Evolutionary conservation across 1,140 invertebrate species (phyloP).

Genomic region (Ditylenchus dipsaci): DNA sequence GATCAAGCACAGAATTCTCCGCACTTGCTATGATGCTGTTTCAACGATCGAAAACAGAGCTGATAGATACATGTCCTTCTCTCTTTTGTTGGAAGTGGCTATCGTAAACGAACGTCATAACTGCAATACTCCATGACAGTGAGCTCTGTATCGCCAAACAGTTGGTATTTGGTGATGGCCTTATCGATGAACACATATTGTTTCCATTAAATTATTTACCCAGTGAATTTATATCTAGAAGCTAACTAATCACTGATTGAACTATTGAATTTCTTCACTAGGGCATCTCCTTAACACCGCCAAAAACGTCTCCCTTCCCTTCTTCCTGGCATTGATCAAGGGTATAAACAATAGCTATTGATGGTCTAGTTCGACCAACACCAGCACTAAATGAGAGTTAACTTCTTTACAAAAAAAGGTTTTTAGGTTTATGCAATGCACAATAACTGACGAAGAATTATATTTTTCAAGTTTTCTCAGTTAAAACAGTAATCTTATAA

Average conservation of each 20-base stretch:
- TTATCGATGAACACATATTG: conserved; percentile 96
- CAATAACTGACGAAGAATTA: conserved; percentile 48
- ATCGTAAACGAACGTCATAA: conserved; percentile 64
- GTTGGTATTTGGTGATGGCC: conserved; percentile 83
- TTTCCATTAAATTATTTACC: conserved; percentile 67
- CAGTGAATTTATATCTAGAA: conserved; percentile 17
- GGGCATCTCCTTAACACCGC: conserved; percentile 79
- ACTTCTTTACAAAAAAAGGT: no score
- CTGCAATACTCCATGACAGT: conserved; percentile 68
- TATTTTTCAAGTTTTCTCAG: conserved; percentile 51
- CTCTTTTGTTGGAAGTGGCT: conserved; percentile 18
- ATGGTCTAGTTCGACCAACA: conserved; percentile 82
- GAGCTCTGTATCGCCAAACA: conserved; percentile 88
- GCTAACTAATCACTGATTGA: conserved; percentile 69
- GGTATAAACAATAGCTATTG: conserved; percentile 66
- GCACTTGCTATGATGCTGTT: background rate
- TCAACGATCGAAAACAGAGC: conserved; percentile 12
- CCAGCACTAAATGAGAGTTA: conserved; percentile 72
- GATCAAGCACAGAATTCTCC: background rate
- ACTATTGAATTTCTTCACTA: conserved; percentile 86
- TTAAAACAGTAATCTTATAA: conserved; percentile 46
- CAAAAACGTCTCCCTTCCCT: conserved; percentile 76
- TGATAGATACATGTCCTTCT: conserved; percentile 21
- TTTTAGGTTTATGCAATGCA: conserved; percentile 58
- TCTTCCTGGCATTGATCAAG: conserved; percentile 8